Base-by-base conservation (phyloP, 2,888 invertebrate species). In the Meteorus cinctellus region DNA sequence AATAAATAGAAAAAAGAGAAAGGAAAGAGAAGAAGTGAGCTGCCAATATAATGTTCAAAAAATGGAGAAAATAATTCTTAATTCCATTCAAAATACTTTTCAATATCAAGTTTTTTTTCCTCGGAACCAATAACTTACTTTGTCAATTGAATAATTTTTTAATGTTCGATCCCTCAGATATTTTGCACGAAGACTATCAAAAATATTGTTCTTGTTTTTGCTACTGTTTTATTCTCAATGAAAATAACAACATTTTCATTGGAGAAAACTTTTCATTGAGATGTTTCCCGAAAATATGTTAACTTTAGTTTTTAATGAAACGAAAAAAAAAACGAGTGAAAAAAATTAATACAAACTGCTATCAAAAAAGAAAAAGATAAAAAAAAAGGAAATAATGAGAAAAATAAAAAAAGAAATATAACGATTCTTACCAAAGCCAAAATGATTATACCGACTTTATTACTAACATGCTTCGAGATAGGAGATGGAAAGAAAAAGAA, bases 351-450 rank as follows among this genome's bases (percentile, higher is more conserved):
- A 10, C 55, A 55, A 55, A 55, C 1, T 2, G 12, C 41, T 41
- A 41, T 12, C 2, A 12, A 41, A 41, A 41, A 41, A 41, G 8
- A 12, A 41, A 12, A 41, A 41, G 12, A 41, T 41, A 12, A 41
- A 12, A 34, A 34, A 24, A 34, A 8, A 4, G 34, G 34, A 34
- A 34, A 34, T 41, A 12, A 41, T 41, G 12, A 41, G 41, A 41
- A 41, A 75, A 70, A 69, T 69, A 63, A 67, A 63, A 70, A 70
- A 27, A 76, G 65, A 62, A 62, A 48, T 55, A 62, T 75, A 75
- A 72, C 66, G 67, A 79, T 80, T 79, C 71, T 80, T 81, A 81
- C 81, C 81, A 80, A 81, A 81, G 80, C 78, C 80, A 79, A 80
- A 78, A 80, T 62, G 68, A 79, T 79, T 72, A 79, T 70, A 69